These are phyloP conservation scores for Equus przewalskii DNA, from an alignment of 2,113 vertebrate species.

Conservation along the genomic window DNA sequence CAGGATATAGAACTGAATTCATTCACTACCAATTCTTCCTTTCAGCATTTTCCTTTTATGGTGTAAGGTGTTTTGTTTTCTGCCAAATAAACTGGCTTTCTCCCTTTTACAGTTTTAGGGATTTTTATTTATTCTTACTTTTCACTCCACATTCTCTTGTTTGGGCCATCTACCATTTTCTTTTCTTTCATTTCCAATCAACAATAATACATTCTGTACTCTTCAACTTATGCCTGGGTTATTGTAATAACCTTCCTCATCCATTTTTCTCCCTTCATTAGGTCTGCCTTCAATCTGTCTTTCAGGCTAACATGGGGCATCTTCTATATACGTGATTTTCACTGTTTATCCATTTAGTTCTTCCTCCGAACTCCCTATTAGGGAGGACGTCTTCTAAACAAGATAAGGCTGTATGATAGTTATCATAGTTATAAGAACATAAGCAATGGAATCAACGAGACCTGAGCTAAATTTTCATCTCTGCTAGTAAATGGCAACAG, in stretches of 20 bases:
- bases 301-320: neutral
- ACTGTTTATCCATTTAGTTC: neutral
- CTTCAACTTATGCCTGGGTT: neutral
- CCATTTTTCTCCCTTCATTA: neutral
- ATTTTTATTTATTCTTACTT: neutral
- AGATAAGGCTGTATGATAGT: neutral
- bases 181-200: neutral
- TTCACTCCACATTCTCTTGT: neutral
- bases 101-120: neutral
- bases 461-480: constrained; percentile 48
- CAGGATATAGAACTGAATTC: rapidly evolving
- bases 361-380: neutral
- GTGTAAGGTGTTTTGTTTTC: neutral
- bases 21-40: neutral
- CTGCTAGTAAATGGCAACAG: constrained; percentile 28
- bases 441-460: neutral
- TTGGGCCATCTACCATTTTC: neutral
- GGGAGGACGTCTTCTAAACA: neutral
- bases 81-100: neutral
- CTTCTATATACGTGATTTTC: neutral
- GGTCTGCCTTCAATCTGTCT: neutral
- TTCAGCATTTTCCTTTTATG: neutral
- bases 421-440: neutral
- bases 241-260: neutral
- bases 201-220: neutral